These are phyloP conservation scores for Pleuronectes platessa DNA, from an alignment of 2,113 vertebrate species.

Conservation along the genomic window DNA sequence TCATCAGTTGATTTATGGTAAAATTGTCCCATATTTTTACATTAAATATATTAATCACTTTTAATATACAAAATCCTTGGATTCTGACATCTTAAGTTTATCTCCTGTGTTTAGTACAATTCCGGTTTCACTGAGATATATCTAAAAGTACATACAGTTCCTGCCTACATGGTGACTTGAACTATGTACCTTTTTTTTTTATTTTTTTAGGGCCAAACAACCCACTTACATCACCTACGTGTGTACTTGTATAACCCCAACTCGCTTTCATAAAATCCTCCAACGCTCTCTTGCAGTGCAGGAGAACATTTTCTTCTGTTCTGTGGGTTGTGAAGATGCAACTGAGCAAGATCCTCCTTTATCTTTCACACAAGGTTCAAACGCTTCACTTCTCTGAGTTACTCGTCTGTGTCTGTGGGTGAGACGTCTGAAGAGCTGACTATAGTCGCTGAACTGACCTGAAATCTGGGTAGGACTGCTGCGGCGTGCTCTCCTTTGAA, in stretches of 20 bases:
- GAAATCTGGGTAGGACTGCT: not conserved
- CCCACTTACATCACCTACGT: conserved; percentile 39
- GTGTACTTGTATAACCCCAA: conserved; percentile 46
- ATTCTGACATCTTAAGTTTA: not conserved
- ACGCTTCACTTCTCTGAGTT: not conserved
- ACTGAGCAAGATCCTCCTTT: conserved; percentile 26
- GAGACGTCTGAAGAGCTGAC: conserved; percentile 7
- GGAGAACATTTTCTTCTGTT: conserved; percentile 50
- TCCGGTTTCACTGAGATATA: not conserved
- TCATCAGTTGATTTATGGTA: not conserved
- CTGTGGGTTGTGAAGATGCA: conserved; percentile 45
- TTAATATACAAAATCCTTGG: not conserved
- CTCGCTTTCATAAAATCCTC: conserved; percentile 50
- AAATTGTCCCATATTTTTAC: not conserved
- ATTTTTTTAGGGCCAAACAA: conserved; percentile 28
- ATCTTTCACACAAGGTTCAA: conserved; percentile 2
- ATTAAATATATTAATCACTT: not conserved
- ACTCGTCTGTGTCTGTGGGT: not conserved
- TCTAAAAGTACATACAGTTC: not conserved
- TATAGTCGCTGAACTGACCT: not conserved
- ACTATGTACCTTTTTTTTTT: conserved; percentile 35
- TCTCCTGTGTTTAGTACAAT: not conserved
- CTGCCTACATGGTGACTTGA: conserved; percentile 22
- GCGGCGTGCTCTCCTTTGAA: not conserved
- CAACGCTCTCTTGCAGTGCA: conserved; percentile 40